These are phyloP conservation scores for Varecia variegata DNA, from an alignment of 2,797 vertebrate species.

Conservation along the genomic window DNA sequence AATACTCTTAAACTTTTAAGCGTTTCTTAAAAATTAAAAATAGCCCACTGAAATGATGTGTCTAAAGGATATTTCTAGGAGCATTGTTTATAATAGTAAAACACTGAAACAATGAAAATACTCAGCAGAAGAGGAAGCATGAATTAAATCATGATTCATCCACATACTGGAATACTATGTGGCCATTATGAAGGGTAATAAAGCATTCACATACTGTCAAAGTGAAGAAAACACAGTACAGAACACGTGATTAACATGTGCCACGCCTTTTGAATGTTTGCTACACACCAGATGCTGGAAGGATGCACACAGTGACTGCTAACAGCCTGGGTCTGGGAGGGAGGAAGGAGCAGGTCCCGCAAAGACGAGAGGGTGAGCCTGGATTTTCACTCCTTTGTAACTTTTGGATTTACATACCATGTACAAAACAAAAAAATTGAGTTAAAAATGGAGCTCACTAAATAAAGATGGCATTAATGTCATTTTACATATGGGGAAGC, in stretches of 20 bases:
- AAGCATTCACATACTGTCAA: neutral
- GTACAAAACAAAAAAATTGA: neutral
- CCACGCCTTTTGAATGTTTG: neutral
- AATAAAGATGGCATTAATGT: neutral
- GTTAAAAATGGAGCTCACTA: neutral
- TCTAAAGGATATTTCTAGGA: neutral
- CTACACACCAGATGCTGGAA: neutral
- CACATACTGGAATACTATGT: neutral
- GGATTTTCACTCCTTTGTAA: neutral
- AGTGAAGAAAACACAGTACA: neutral
- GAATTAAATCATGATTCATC: neutral
- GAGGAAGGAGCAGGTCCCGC: rapidly evolving
- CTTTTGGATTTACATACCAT: neutral
- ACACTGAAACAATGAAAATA: neutral
- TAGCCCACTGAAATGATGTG: neutral
- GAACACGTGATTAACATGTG: neutral
- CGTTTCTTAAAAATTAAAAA: neutral
- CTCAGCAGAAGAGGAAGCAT: neutral
- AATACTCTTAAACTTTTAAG: neutral
- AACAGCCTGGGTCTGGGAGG: neutral
- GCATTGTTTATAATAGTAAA: neutral
- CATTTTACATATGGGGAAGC: neutral
- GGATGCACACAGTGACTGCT: neutral
- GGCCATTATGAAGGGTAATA: neutral
- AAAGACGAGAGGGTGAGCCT: neutral